Base-by-base conservation (phyloP, 2,113 vertebrate genomes). In the Equus quagga region DNA sequence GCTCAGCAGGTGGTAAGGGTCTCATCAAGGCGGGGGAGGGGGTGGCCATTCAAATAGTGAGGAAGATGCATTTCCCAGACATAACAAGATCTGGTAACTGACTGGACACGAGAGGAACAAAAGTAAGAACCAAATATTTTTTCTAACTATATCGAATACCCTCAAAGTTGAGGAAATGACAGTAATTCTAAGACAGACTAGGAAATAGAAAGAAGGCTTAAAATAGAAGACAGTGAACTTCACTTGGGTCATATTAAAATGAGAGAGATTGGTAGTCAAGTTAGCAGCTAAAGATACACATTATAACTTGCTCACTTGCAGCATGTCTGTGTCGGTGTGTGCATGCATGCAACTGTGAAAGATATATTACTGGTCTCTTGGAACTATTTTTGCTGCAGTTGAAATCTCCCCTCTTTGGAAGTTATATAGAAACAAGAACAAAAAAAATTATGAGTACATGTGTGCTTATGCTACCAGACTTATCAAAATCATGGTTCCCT, bases 381-480 rank as follows among this genome's bases (percentile, higher is more conserved):
- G 26, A 56, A 90, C 6, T 51, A 86, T 90, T 78, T 75, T 81
- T 28, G 89, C 15, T 87, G 36, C 28, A 79, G 33, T 60, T 91
- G 21, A 96, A 85, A 65, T 67, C 15, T 83, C 31, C 80, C 44
- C 28, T 89, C 62, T 94, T 95, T 92, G 83, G 33, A 93, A 96
- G 69, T 87, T 92, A 94, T 49, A 75, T 7, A 84, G 26, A 76
- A 69, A 62, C 21, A 91, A 33, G n/a, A 96, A 72, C 19, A 91
- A 82, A 82, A 98, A 92, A 96, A 89, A 70, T 56, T 64, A 92
- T 18, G 72, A 86, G 56, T 54, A 67, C 18, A 3, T n/a, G 49
- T 70, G 41, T 56, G 13, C 5, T 70, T 58, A 65, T 21, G n/a
- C 31, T 76, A 72, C 60, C 17, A 94, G 58, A 94, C 95, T 80